Percentiles rank a stretch among this genome's conserved stretches.
These are phyloP conservation scores for Tauraco hartlaubi DNA, from an alignment of 2,797 vertebrate genomes.

Conservation along the genomic window DNA sequence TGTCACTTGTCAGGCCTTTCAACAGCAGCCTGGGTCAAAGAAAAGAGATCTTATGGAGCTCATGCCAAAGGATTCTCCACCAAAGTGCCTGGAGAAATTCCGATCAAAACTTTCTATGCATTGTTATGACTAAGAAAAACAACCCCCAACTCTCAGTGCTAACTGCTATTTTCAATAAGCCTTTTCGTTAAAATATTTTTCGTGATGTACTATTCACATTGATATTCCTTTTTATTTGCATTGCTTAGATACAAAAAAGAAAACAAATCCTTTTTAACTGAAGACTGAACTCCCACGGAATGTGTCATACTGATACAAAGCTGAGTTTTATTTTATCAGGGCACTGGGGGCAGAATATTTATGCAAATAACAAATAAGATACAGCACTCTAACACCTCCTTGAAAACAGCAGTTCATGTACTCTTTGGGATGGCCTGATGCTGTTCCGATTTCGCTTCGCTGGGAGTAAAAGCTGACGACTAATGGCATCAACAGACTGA, in stretches of 20 bases:
- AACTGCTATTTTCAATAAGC: neutral
- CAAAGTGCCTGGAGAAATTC: neutral
- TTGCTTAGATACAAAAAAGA: neutral
- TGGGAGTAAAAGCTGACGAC: neutral
- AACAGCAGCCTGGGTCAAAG: neutral
- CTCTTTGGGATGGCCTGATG: neutral
- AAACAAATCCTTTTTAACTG: neutral
- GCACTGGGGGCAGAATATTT: neutral
- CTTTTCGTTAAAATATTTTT: neutral
- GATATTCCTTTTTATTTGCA: neutral
- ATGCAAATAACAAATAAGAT: neutral
- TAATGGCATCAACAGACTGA: neutral
- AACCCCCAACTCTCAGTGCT: neutral
- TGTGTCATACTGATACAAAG: neutral
- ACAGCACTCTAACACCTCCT: neutral
- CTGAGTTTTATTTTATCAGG: neutral
- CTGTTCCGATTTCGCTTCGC: neutral
- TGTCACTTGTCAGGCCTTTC: neutral
- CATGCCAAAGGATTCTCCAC: neutral
- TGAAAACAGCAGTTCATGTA: neutral
- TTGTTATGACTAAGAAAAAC: neutral
- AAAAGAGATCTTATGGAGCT: neutral
- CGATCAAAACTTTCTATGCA: neutral
- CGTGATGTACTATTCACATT: neutral
- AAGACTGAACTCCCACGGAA: neutral